phyloP scores from a whole-genome alignment of 2,888 invertebrate species.

The Allygus modestus region DNA sequence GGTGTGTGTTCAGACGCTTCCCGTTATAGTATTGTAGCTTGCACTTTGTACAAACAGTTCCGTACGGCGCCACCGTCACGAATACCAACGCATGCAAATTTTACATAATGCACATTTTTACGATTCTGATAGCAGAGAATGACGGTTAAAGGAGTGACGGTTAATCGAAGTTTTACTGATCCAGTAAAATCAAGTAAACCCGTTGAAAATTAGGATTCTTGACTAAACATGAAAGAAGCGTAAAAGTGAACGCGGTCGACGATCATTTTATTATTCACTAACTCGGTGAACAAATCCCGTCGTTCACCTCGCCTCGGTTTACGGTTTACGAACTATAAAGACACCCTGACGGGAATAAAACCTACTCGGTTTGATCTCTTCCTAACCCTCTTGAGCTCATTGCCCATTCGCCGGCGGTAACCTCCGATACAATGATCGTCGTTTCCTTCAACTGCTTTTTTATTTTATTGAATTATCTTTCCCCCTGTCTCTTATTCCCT shows the following conservation, averaged over 20 bases:
- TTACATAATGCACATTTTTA: no score
- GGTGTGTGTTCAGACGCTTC: no score
- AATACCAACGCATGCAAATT: no score
- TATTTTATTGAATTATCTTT: conserved; percentile 53
- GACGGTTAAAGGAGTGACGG: no score
- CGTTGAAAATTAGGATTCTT: conserved; percentile 23
- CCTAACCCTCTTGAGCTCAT: conserved; percentile 49
- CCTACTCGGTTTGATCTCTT: conserved; percentile 39
- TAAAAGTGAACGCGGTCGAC: conserved; percentile 49
- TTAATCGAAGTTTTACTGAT: no score
- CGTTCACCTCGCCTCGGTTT: neutral
- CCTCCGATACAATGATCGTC: conserved; percentile 45
- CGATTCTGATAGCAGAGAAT: no score
- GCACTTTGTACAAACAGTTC: no score
- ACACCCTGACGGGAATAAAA: conserved; percentile 50
- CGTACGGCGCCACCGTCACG: no score
- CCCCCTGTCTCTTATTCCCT: neutral
- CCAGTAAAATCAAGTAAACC: neutral
- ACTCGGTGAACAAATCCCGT: conserved; percentile 50
- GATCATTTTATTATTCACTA: conserved; percentile 51
- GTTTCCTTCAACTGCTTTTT: conserved; percentile 51
- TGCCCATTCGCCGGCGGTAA: conserved; percentile 44
- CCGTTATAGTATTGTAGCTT: no score
- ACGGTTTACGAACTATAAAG: conserved; percentile 56
- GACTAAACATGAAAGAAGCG: conserved; percentile 2